Base-by-base conservation (phyloP, 2,797 vertebrate species). In the Lates japonicus region DNA sequence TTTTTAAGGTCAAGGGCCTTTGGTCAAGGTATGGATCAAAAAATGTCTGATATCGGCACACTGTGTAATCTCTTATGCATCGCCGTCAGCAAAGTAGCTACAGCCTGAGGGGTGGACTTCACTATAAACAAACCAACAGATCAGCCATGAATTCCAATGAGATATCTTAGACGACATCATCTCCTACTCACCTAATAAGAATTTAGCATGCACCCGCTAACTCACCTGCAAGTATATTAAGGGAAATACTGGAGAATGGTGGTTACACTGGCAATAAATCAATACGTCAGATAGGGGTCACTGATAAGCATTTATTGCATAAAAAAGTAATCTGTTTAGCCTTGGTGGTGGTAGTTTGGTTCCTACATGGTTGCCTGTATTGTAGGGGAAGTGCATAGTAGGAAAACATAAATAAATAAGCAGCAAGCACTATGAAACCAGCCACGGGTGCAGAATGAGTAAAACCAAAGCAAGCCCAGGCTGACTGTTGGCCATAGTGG, bases 391-490 rank as follows among this genome's bases (percentile, higher is more conserved):
- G 70, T 76, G 66, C 74, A 78, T 55, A 80, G 78, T 67, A 54
- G 67, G 51, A 78, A 85, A 55, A 42, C 78, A 87, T 93, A 46
- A 91, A 90, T 92, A 88, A 91, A 82, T 88, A 41, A 92, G 49
- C 33, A 74, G 80, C 46, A 42, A 73, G 77, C 68, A 57, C 80
- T 58, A 81, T 83, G 79, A 90, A 87, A 84, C 60, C 67, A 8
- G 41, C 78, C 70, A 17, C 14, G 7, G 37, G 69, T 71, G 61
- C 46, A 80, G 64, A 48, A 8, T 64, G 76, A 80, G 64, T 68
- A 70, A 83, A 83, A 76, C 61, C 77, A 74, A 57, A 74, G 76
- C 17, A 25, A 66, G 58, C 54, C 37, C 33, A 80, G 46, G 70
- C 64, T 33, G 48, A 55, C 64, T 74, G 76, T 44, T 65, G 86